phyloP scores from a whole-genome alignment of 2,888 invertebrate species.

The Ischnus inquisitorius region DNA sequence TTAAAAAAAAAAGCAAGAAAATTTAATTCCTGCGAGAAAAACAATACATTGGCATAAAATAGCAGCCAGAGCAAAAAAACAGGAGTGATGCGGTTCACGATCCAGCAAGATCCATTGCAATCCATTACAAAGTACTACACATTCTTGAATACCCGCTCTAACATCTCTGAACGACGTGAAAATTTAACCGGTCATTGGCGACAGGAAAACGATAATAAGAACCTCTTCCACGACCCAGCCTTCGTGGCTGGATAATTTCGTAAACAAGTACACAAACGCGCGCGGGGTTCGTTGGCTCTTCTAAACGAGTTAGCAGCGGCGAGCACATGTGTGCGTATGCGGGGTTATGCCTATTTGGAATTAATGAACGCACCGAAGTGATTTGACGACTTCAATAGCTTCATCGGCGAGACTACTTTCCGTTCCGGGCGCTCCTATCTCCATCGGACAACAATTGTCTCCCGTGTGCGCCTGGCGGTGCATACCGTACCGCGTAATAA shows the following conservation, averaged over 20 bases:
- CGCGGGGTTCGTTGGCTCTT: slow-evolving; percentile 1
- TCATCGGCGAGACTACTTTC: slow-evolving; percentile 55
- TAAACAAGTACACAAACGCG: slow-evolving; percentile 28
- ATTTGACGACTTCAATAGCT: slow-evolving; percentile 53
- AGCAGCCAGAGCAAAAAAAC: too few species aligned
- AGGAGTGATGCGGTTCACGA: too few species aligned
- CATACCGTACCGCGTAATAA: slow-evolving; percentile 45
- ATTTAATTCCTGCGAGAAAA: too few species aligned
- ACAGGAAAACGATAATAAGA: slow-evolving; percentile 29
- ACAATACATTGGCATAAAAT: too few species aligned
- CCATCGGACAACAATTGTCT: slow-evolving; percentile 42
- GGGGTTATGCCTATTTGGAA: slow-evolving; percentile 20
- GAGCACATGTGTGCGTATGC: neutral
- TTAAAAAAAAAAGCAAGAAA: too few species aligned
- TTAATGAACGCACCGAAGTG: slow-evolving; percentile 32
- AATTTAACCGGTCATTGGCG: slow-evolving; percentile 1
- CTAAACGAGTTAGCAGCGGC: slow-evolving; percentile 1
- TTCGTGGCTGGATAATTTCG: slow-evolving; percentile 46
- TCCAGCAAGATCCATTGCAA: too few species aligned
- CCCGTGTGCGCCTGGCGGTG: neutral
- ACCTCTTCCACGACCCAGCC: neutral
- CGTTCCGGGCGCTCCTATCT: slow-evolving; percentile 54
- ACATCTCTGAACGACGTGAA: neutral
- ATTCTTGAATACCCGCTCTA: too few species aligned
- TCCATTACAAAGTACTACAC: too few species aligned